These are phyloP conservation scores for Mamestra configurata DNA, from an alignment of 1,140 invertebrate genomes.

Conservation along the genomic window DNA sequence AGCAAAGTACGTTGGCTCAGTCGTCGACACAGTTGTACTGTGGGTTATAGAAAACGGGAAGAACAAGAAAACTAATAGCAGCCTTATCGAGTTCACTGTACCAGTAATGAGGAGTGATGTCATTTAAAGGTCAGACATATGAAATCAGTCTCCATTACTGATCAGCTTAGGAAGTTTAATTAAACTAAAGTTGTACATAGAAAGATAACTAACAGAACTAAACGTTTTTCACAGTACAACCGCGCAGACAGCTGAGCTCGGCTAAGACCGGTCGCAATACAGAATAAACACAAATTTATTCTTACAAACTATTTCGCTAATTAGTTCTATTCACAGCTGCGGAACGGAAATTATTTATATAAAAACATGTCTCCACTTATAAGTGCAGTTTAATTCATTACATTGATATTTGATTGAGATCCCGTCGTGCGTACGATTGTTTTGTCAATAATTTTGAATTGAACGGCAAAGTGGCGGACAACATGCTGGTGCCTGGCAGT, in stretches of 20 bases:
- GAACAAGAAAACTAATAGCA: constrained; percentile 29
- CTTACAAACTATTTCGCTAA: constrained; percentile 68
- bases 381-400: constrained; percentile 70
- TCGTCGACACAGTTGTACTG: constrained; percentile 1
- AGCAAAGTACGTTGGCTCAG: constrained; percentile 36
- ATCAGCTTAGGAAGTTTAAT: background rate
- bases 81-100: constrained; percentile 15
- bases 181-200: background rate
- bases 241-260: background rate
- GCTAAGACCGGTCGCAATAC: constrained; percentile 47
- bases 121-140: background rate
- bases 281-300: constrained; percentile 56
- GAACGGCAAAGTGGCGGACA: constrained; percentile 54
- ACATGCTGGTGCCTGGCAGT: constrained; percentile 53
- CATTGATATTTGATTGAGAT: constrained; percentile 77
- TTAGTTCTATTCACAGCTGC: constrained; percentile 82
- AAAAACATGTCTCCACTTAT: constrained; percentile 67
- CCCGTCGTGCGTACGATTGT: constrained; percentile 68
- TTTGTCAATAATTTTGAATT: constrained; percentile 65
- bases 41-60: constrained; percentile 20
- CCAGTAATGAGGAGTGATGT: background rate
- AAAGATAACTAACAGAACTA: background rate
- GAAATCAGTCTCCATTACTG: background rate
- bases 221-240: background rate
- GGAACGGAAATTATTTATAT: constrained; percentile 78